Evolutionary conservation across 2,888 invertebrate genomes (phyloP), one percentile per base, ranked within the genome.

Genomic region (Cenopis cana): DNA sequence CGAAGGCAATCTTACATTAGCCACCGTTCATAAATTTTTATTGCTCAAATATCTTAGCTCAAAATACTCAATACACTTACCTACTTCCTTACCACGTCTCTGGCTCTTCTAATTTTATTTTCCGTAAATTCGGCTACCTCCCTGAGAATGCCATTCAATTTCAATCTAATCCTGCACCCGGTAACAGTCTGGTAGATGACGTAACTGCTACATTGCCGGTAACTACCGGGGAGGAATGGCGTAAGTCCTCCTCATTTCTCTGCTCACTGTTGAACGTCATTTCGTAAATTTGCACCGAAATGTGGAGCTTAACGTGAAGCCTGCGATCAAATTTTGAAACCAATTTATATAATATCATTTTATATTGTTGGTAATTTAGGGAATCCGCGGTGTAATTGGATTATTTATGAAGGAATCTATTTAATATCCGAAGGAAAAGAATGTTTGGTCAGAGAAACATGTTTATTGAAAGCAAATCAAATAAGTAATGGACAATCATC

Each of bases 111-210:
- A 73, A 69, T 73, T 73, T 74, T 74, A 76, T 74, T 65, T 75
- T 73, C 67, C 52, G 57, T 24, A 61, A 73, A 70, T 72, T 76
- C 80, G 76, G 76, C 81, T 81, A 80, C 83, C 84, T 81, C 78
- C 77, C 74, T 77, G 65, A 76, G 81, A 81, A 81, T 74, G 79
- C 82, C 84, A 86, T 89, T 88, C 86, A 87, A 87, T 89, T 89
- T 86, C 86, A 86, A 87, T 88, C 81, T 90, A 88, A 89, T 89
- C 85, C 82, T 77, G 78, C 72, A 75, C 77, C 76, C 77, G 74
- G 80, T 76, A 80, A 81, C 77, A 73, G 78, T 68, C 75, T 75
- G 80, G 81, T 78, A 83, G 83, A 82, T 83, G 82, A 84, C 82
- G 83, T 87, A 85, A 86, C 81, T 76, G 80, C 20, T 54, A 64